These are phyloP conservation scores for Synergus japonicus DNA, from an alignment of 2,888 invertebrate genomes.

Conservation along the genomic window DNA sequence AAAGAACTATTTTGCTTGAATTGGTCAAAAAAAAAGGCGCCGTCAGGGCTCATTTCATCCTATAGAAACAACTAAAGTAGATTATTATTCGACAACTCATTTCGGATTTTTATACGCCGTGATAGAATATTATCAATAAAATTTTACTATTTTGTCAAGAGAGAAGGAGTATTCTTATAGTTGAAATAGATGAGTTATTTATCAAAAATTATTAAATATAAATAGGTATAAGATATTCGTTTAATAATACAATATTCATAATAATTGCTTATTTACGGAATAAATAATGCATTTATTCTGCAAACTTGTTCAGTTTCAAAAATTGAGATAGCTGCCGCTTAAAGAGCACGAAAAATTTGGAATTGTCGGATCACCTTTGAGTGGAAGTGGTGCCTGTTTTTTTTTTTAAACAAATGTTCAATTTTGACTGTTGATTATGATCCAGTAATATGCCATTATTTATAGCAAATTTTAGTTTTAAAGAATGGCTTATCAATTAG, in stretches of 20 bases:
- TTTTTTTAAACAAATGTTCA: neutral
- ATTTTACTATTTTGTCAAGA: neutral
- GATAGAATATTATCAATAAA: neutral
- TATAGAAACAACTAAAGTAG: too few relatives aligned
- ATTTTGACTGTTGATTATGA: conserved; percentile 2
- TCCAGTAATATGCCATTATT: neutral
- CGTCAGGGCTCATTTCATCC: too few relatives aligned
- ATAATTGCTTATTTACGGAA: neutral
- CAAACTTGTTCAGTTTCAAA: neutral
- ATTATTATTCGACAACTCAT: neutral
- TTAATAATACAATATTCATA: neutral
- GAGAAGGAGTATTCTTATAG: neutral
- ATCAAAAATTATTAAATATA: neutral
- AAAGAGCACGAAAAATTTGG: neutral
- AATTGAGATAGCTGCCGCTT: neutral
- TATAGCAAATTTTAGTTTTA: neutral
- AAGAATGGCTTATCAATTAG: neutral
- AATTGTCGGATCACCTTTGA: neutral
- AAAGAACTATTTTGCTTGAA: too few relatives aligned
- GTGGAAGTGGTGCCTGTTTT: neutral
- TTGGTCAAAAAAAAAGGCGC: too few relatives aligned
- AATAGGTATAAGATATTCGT: neutral
- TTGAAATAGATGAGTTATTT: neutral
- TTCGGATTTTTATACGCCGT: neutral
- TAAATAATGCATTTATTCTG: neutral